Evolutionary conservation across 1,140 invertebrate genomes (phyloP).

Genomic region (Gyrodactylus bullatarudis): DNA sequence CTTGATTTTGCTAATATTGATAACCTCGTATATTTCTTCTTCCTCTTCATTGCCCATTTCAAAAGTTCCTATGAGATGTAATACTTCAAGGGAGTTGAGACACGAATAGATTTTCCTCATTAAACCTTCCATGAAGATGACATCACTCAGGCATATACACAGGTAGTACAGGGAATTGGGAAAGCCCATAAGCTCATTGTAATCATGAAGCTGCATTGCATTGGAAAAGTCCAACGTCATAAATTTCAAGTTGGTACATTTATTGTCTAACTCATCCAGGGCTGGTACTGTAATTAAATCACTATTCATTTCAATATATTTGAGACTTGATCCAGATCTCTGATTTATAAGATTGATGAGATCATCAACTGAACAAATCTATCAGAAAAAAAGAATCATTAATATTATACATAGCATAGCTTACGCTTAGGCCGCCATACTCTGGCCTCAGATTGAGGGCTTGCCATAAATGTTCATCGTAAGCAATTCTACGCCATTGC

Average conservation of each 20-base stretch:
- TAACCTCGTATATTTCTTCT: slow-evolving; percentile 87
- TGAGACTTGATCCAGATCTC: slow-evolving; percentile 4
- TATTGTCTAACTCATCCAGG: slow-evolving; percentile 70
- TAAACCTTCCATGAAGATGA: slow-evolving; percentile 99
- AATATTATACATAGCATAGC: neutral
- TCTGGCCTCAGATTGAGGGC: slow-evolving; percentile 78
- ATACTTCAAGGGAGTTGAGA: slow-evolving; percentile 83
- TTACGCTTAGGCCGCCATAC: slow-evolving; percentile 42
- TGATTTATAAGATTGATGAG: slow-evolving; percentile 19
- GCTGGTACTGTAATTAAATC: slow-evolving; percentile 90
- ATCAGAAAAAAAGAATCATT: slow-evolving; percentile 48
- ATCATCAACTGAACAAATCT: slow-evolving; percentile 29
- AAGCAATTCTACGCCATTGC: slow-evolving; percentile 61
- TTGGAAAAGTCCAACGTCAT: slow-evolving; percentile 88
- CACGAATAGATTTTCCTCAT: slow-evolving; percentile 99
- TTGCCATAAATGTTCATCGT: slow-evolving; percentile 67
- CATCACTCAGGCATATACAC: slow-evolving; percentile 85
- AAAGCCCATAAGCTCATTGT: slow-evolving; percentile 80
- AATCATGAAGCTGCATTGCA: slow-evolving; percentile 32
- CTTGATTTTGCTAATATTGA: slow-evolving; percentile 40
- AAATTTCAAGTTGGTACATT: slow-evolving; percentile 82
- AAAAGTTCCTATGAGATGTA: slow-evolving; percentile 88
- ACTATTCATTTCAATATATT: slow-evolving; percentile 71
- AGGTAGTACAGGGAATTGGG: slow-evolving; percentile 82
- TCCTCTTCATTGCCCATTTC: slow-evolving; percentile 82